Evolutionary conservation across 2,888 invertebrate genomes (phyloP), one percentile per base, ranked within the genome.

Genomic region (Acleris laterana): DNA sequence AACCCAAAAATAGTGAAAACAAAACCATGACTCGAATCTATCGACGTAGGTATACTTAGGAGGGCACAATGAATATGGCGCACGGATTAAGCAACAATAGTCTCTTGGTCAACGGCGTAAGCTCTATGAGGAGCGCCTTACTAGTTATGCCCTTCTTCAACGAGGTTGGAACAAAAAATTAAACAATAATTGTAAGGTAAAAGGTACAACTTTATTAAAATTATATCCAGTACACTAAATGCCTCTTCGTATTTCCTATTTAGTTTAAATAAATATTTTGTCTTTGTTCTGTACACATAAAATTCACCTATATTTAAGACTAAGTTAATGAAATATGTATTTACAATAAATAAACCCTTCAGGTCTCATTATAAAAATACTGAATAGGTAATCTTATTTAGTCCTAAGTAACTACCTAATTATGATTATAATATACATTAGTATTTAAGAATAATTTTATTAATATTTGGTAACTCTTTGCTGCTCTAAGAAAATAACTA

Each of bases 391-490:
- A 32, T 32, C 32, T 53, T 63, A 28, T 56, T 55, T 60, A 61
- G 5, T 49, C 19, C 48, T 65, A 20, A 61, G 49, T 32, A 42
- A 63, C 17, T 38, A 13, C 38, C 38, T 17, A 13, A 38, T 51
- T 60, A 57, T 9, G 25, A 17, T 46, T 46, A 16, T 19, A 22
- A 38, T 22, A 38, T 38, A 60, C 17, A 53, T 44, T n/a, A 1
- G 48, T 50, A 49, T 38, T 44, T 20, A n/a, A 62, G 20, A 17
- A 42, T 42, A 48, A 38, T 19, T 64, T 50, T 42, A 57, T 57
- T 28, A 61, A 65, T 61, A 65, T 65, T 65, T 65, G 65, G 65
- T 65, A 61, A 65, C 65, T 51, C 64, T 49, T 49, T 60, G 65
- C 65, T 60, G 60, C 20, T 58, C 32, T 44, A 32, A 49, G 53